A percentile compares a stretch with the other conserved stretches of the same genome.
phyloP scores from a whole-genome alignment of 1,140 invertebrate species.

The Grapholita molesta region DNA sequence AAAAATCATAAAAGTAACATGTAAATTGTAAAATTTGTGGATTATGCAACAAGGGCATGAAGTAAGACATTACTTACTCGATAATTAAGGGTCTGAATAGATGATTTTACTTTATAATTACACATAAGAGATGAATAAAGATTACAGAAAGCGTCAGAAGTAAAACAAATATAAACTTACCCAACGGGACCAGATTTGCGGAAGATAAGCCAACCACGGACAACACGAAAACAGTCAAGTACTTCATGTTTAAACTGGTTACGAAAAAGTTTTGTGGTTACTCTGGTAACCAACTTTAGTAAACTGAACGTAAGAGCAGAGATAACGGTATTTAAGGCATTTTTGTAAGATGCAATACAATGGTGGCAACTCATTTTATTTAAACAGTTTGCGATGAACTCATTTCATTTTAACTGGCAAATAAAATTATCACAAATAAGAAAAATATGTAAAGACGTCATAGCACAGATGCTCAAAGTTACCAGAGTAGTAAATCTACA shows the following conservation, averaged over 20 bases:
- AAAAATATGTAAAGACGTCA: background rate
- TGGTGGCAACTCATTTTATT: background rate
- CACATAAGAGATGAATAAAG: no score
- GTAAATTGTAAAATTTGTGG: no score
- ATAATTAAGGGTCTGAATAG: no score
- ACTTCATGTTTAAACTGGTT: background rate
- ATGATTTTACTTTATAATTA: no score
- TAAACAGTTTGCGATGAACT: slow-evolving; percentile 1
- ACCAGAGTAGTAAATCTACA: background rate
- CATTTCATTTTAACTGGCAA: background rate
- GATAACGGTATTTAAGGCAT: background rate
- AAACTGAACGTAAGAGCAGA: background rate
- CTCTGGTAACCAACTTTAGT: background rate
- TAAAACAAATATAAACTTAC: background rate
- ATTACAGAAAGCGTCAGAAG: no score
- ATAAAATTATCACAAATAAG: background rate
- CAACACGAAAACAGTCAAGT: background rate
- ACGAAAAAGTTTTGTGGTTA: background rate
- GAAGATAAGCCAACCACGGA: background rate
- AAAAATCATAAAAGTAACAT: no score
- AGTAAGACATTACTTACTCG: no score
- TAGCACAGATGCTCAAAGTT: background rate
- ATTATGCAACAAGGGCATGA: no score
- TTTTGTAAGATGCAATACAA: background rate
- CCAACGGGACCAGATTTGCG: background rate